These are phyloP conservation scores for Acromyrmex charruanus DNA, from an alignment of 1,140 invertebrate genomes.

Conservation along the genomic window DNA sequence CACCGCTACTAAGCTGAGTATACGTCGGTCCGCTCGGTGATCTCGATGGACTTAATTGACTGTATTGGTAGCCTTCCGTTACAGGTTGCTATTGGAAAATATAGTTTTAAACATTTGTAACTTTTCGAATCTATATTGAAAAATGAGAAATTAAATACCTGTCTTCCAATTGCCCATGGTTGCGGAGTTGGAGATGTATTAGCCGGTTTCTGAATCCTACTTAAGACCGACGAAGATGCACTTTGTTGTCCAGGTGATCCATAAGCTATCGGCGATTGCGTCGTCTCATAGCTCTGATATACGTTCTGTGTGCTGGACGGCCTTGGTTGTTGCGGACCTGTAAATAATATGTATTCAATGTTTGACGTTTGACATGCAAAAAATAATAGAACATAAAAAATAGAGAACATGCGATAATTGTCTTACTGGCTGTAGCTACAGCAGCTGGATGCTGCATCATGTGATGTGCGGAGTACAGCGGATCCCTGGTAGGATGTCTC, in stretches of 20 bases:
- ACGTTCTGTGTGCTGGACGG: slow-evolving; percentile 91
- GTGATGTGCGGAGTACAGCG: slow-evolving; percentile 84
- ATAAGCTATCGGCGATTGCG: slow-evolving; percentile 90
- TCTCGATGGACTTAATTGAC: slow-evolving; percentile 93
- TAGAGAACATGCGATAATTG: neutral
- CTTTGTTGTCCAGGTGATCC: slow-evolving; percentile 87
- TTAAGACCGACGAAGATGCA: slow-evolving; percentile 86
- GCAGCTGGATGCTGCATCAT: slow-evolving; percentile 85
- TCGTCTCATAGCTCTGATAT: slow-evolving; percentile 90
- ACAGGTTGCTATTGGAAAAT: slow-evolving; percentile 82
- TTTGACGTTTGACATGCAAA: neutral
- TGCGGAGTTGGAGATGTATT: slow-evolving; percentile 90
- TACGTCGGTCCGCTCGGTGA: slow-evolving; percentile 94
- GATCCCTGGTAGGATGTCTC: slow-evolving; percentile 83
- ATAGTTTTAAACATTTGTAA: neutral
- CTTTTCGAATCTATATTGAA: neutral
- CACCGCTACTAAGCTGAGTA: slow-evolving; percentile 92
- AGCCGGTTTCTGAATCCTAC: slow-evolving; percentile 89
- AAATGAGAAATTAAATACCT: slow-evolving; percentile 75
- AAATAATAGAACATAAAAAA: neutral
- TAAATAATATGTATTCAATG: slow-evolving; percentile 48
- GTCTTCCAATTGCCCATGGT: slow-evolving; percentile 87
- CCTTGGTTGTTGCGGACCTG: slow-evolving; percentile 86
- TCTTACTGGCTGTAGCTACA: slow-evolving; percentile 81
- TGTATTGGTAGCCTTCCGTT: slow-evolving; percentile 91